These are phyloP conservation scores for Ophonus ardosiacus DNA, from an alignment of 2,888 invertebrate species.

Conservation along the genomic window DNA sequence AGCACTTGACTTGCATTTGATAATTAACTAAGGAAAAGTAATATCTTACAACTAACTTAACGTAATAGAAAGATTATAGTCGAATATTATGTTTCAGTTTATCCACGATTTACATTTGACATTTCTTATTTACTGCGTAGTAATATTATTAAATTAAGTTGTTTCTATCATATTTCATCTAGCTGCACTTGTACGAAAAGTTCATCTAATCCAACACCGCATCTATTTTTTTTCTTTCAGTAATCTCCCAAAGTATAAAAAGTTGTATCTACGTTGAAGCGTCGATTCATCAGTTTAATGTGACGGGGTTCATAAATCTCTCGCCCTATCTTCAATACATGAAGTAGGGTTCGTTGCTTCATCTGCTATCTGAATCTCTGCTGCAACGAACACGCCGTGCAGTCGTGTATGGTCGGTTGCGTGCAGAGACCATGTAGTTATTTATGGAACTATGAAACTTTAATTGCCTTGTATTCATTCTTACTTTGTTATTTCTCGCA, in stretches of 20 bases:
- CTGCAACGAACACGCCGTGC: background rate
- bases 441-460: constrained; percentile 6
- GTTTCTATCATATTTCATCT: background rate
- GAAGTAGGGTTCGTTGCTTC: background rate
- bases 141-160: background rate
- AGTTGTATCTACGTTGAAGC: background rate
- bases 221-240: background rate
- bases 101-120: too few relatives aligned
- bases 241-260: background rate
- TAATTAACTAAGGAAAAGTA: too few relatives aligned
- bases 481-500: background rate
- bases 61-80: too few relatives aligned
- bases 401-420: background rate
- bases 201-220: background rate
- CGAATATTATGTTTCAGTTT: too few relatives aligned
- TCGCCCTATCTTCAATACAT: background rate
- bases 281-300: constrained; percentile 21
- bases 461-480: background rate
- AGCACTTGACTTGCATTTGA: too few relatives aligned
- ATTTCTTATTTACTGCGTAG: background rate
- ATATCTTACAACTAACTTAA: too few relatives aligned
- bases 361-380: background rate
- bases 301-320: constrained; percentile 8
- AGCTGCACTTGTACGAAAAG: background rate
- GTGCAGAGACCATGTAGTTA: background rate